Conservation (phyloP, 2,888 invertebrate genomes). For the Cheilosia soror region DNA sequence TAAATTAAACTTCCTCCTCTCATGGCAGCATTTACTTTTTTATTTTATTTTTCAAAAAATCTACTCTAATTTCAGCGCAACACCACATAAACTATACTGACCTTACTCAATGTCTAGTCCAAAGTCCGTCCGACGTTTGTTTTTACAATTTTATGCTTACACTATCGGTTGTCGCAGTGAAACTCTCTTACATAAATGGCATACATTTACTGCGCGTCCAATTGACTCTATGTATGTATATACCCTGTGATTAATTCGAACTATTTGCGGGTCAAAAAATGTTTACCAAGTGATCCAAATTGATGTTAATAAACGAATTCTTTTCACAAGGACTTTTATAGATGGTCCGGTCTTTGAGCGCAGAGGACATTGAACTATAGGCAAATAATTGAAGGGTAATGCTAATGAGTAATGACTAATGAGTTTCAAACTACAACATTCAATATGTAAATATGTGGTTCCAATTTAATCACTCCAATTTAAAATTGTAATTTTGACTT, state of each 20-base stretch:
- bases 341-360: background rate
- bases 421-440: too few relatives aligned
- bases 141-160: background rate
- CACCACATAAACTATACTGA: background rate
- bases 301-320: slow-evolving; percentile 19
- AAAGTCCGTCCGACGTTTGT: slow-evolving; percentile 23
- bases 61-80: too few relatives aligned
- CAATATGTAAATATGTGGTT: too few relatives aligned
- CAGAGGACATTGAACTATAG: background rate
- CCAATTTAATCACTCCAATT: too few relatives aligned
- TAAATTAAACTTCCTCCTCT: too few relatives aligned
- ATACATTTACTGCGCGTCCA: background rate
- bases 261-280: slow-evolving; percentile 31
- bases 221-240: background rate
- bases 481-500: too few relatives aligned
- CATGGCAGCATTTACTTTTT: too few relatives aligned
- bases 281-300: slow-evolving; percentile 16
- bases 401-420: too few relatives aligned
- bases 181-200: background rate
- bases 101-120: slow-evolving; percentile 26
- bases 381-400: too few relatives aligned
- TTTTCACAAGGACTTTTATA: background rate
- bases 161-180: too few relatives aligned
- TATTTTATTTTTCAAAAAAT: too few relatives aligned
- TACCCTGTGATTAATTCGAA: slow-evolving; percentile 33